Conservation (phyloP, 2,888 invertebrate genomes). For the Arge pagana region DNA sequence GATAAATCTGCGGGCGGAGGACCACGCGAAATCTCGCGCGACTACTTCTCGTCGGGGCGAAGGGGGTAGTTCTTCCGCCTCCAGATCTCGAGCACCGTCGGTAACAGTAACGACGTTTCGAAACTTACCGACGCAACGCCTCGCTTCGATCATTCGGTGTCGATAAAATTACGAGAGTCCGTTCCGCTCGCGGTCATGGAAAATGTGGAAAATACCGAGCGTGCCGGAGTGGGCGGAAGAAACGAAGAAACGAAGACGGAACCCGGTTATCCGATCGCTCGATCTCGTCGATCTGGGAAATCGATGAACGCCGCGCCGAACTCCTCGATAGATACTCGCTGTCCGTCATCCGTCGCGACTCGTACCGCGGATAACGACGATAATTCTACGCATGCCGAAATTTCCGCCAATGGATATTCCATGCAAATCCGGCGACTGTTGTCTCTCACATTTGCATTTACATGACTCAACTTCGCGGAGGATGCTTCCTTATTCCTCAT, state of each 20-base stretch:
- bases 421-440: constrained; percentile 18
- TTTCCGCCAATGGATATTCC: constrained; percentile 16
- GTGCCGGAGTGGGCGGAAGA: background rate
- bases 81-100: constrained; percentile 13
- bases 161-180: background rate
- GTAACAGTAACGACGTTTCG: constrained; percentile 11
- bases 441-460: constrained; percentile 36
- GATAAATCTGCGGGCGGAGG: background rate
- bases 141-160: constrained; percentile 6
- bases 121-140: background rate
- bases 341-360: constrained; percentile 5
- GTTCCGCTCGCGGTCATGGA: background rate
- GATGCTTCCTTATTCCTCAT: too few species aligned
- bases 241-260: background rate
- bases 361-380: constrained; percentile 6
- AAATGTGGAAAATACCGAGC: background rate
- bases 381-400: constrained; percentile 22
- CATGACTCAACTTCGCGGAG: constrained; percentile 36
- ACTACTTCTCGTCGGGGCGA: background rate
- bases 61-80: constrained; percentile 1
- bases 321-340: background rate
- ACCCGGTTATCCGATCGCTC: background rate
- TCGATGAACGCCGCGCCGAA: constrained; percentile 18
- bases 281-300: background rate
- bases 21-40: background rate